Evolutionary conservation across 2,888 invertebrate species (phyloP), one percentile per base, ranked within the genome.

Genomic region (Glomeris marginata): DNA sequence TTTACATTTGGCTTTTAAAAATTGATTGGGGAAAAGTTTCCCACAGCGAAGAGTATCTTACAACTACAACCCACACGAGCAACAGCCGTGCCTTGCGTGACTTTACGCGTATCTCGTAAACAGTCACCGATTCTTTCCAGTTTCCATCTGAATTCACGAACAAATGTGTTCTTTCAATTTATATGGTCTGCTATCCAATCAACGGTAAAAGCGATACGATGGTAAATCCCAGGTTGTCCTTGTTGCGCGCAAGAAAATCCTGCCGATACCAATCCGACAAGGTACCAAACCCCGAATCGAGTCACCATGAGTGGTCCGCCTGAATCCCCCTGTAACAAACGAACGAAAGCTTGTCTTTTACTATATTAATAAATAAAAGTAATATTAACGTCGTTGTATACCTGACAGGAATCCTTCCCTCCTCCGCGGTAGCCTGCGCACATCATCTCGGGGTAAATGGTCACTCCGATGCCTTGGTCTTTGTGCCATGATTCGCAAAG

Each of bases 391-490:
- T 5, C 18, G 21, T 13, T 6, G 37, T 34, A 51, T 61, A 74
- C 78, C 67, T 79, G 78, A 60, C 80, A 80, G 57, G 79, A 79
- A 67, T 85, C 85, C 60, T 84, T 80, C 33, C 88, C 87, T 0
- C 90, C 90, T 22, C 80, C 81, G 47, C 86, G 77, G 66, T 91
- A 63, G 2, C 91, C 91, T 0, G 91, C 90, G 64, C 91, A 91
- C 67, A 91, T 78, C 91, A 91, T 91, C 68, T 91, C 91, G 41
- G 88, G 88, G 67, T 90, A 88, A 62, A 91, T 91, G 15, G 88
- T 82, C 38, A 86, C 85, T 64, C 84, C 84, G 60, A 86, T 86
- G 47, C 85, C 85, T 58, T 79, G 78, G 16, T 55, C 51, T 37
- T 51, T 38, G 40, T 54, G 54, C 54, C 54, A 54, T 33, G 48